Percentiles rank a stretch among this genome's conserved stretches.
Conservation (phyloP, 2,113 vertebrate species). For the Hystrix brachyura region DNA sequence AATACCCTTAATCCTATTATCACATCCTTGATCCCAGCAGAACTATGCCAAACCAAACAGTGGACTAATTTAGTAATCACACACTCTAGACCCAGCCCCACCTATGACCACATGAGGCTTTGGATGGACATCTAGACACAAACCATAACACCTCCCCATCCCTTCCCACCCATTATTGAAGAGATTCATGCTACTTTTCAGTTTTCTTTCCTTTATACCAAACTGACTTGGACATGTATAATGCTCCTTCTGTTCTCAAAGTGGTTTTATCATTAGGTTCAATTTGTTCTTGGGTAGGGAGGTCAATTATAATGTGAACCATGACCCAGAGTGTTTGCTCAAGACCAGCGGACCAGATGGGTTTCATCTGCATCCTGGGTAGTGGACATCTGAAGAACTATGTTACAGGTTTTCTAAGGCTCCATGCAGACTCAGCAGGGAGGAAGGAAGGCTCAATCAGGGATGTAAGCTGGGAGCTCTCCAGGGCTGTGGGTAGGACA, state of each 20-base stretch:
- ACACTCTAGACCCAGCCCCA: too few species aligned
- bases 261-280: not conserved
- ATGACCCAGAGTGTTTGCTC: not conserved
- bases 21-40: too few species aligned
- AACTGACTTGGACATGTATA: not conserved
- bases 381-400: not conserved
- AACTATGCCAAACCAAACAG: too few species aligned
- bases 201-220: not conserved
- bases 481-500: accelerated
- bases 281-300: not conserved
- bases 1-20: too few species aligned
- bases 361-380: not conserved
- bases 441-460: not conserved
- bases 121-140: too few species aligned
- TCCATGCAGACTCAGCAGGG: not conserved
- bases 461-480: too few species aligned
- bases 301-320: not conserved
- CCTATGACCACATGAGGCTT: too few species aligned
- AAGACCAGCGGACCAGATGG: not conserved
- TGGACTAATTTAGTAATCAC: too few species aligned
- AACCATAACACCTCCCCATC: too few species aligned
- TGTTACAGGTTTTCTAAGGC: not conserved
- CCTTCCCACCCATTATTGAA: not conserved
- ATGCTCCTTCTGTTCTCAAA: not conserved
- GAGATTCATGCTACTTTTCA: not conserved